Evolutionary conservation across 2,113 vertebrate genomes (phyloP), one percentile per base, ranked within the genome.

Genomic region (Misgurnus mizolepis): DNA sequence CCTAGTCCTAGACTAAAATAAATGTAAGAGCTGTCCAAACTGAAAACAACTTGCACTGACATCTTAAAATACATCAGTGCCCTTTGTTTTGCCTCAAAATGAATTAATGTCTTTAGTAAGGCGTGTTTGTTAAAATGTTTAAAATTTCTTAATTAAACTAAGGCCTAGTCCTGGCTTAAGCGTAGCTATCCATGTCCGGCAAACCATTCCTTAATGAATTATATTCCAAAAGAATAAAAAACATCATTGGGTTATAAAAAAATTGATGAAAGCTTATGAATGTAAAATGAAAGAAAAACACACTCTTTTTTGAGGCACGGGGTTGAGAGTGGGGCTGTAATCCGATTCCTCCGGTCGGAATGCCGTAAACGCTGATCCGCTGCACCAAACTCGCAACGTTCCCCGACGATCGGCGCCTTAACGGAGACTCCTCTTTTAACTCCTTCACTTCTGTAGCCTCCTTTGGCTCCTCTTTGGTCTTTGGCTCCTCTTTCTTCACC

Each of bases 331-430:
- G 93, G 62, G 94, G 95, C 83, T 94, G 96, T 89, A 98, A 95
- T 83, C 94, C 96, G 50, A 98, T 94, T 83, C 94, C 96, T 60
- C 95, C 95, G 2, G 94, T 91, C n/a, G 96, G 96, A 86, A 99
- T 92, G 68, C 96, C 95, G 2, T 95, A 96, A 22, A 83, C 94
- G 86, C 96, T 98, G 90, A 99, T 99, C 66, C 97, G 95, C 82
- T 99, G 96, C 55, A 98, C 96, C 79, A 99, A 94, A 74, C 93
- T 94, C 64, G 97, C 97, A 58, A 99, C 97, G 9, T 95, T 98
- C 61, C 96, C 96, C 0, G 88, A 74, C 82, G 97, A 94, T 77
- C 94, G 91, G 84, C 90, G 93, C 84, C 88, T 45, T 17, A 93
- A 91, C 39, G 90, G 87, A 9, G 73, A 84, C 27, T 95, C 94